These are phyloP conservation scores for Trachelus tabidus DNA, from an alignment of 2,888 invertebrate species.

Conservation along the genomic window DNA sequence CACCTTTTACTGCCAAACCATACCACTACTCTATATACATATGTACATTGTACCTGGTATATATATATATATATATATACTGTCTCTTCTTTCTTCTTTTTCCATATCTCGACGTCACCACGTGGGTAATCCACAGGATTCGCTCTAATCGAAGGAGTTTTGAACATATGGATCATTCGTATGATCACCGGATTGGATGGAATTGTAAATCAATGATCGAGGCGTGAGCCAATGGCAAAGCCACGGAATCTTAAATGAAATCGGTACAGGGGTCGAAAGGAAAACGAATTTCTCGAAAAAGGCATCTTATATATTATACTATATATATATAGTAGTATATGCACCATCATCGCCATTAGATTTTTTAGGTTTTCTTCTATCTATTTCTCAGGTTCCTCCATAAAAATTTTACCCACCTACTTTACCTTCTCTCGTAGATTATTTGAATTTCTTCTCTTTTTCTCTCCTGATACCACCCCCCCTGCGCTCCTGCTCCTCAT, in stretches of 20 bases:
- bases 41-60: not conserved
- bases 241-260: not conserved
- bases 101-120: not conserved
- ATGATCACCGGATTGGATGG: not conserved
- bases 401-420: not conserved
- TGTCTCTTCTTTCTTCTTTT: not conserved
- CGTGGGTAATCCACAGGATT: not conserved
- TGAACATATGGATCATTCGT: not conserved
- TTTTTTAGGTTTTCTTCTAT: not conserved
- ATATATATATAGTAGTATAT: not conserved
- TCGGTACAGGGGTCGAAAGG: not conserved
- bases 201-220: not conserved
- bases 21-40: too few species aligned
- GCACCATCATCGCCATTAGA: not conserved
- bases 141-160: not conserved
- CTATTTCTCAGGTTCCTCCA: not conserved
- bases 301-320: not conserved
- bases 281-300: not conserved
- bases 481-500: not conserved
- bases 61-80: not conserved
- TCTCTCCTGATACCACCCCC: not conserved
- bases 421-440: not conserved
- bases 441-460: not conserved
- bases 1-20: not conserved
- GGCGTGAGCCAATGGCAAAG: not conserved